Evolutionary conservation across 2,888 invertebrate genomes (phyloP).

Genomic region (Amblyjoppa proteus): DNA sequence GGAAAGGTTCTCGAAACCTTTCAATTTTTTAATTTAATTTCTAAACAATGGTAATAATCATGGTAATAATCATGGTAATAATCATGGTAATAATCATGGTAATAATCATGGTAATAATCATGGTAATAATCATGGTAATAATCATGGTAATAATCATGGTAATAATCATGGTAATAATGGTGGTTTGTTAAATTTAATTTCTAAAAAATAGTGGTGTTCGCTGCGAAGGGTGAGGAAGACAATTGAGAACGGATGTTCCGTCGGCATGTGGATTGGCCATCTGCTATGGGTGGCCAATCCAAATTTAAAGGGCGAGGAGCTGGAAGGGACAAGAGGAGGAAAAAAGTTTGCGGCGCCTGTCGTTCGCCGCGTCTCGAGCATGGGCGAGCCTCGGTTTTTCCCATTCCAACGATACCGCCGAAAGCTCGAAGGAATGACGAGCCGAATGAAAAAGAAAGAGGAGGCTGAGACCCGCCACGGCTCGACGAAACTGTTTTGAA

Average conservation of each 20-base stretch:
- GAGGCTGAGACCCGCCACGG: neutral
- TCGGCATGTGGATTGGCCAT: slow-evolving; percentile 69
- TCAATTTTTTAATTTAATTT: neutral
- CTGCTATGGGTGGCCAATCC: slow-evolving; percentile 73
- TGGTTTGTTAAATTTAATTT: neutral
- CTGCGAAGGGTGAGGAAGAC: neutral
- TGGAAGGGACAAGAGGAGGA: slow-evolving; percentile 46
- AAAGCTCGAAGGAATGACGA: slow-evolving; percentile 25
- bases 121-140: too few species aligned
- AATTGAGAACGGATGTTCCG: slow-evolving; percentile 15
- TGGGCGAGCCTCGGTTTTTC: slow-evolving; percentile 54
- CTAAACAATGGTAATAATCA: neutral
- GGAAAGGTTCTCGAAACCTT: neutral
- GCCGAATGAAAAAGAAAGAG: slow-evolving; percentile 47
- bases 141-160: too few species aligned
- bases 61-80: too few species aligned
- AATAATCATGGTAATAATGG: too few species aligned
- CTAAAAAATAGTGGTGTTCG: neutral
- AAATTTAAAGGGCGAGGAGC: slow-evolving; percentile 66
- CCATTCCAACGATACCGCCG: slow-evolving; percentile 21
- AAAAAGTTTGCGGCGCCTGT: slow-evolving; percentile 74
- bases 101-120: too few species aligned
- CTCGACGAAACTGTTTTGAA: slow-evolving; percentile 40
- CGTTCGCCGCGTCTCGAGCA: slow-evolving; percentile 68
- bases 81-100: too few species aligned